phyloP scores from a whole-genome alignment of 2,888 invertebrate species.

The Epirrhoe tristata region DNA sequence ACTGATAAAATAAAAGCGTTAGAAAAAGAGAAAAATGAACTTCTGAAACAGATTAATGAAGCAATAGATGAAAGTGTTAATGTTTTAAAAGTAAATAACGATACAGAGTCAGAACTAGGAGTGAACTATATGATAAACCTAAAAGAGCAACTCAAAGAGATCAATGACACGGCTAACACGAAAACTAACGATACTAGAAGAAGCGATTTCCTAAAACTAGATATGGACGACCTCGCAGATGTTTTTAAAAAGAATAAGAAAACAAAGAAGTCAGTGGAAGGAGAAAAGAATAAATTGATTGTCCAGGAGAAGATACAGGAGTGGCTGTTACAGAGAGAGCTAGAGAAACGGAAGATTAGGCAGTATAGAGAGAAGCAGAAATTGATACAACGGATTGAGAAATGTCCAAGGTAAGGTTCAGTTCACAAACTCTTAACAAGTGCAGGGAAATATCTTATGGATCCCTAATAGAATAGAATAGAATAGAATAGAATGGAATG shows the following conservation, averaged over 20 bases:
- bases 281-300: slow-evolving; percentile 28
- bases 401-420: slow-evolving; percentile 43
- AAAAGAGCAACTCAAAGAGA: slow-evolving; percentile 51
- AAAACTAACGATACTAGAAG: slow-evolving; percentile 22
- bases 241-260: slow-evolving; percentile 29
- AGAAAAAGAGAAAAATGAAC: slow-evolving; percentile 52
- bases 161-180: slow-evolving; percentile 43
- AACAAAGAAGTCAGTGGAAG: not conserved
- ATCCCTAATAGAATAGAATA: no score
- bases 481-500: no score
- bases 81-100: slow-evolving; percentile 51
- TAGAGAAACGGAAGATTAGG: slow-evolving; percentile 49
- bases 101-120: slow-evolving; percentile 53
- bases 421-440: not conserved
- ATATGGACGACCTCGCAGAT: slow-evolving; percentile 37
- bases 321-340: slow-evolving; percentile 53
- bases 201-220: slow-evolving; percentile 15
- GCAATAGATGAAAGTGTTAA: slow-evolving; percentile 60
- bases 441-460: no score
- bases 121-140: slow-evolving; percentile 54
- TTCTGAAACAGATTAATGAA: slow-evolving; percentile 54
- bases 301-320: slow-evolving; percentile 52
- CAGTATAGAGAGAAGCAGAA: slow-evolving; percentile 38
- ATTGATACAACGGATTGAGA: slow-evolving; percentile 32
- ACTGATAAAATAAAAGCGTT: slow-evolving; percentile 49